These are phyloP conservation scores for Ictidomys tridecemlineatus DNA, from an alignment of 2,113 vertebrate species.

Conservation along the genomic window DNA sequence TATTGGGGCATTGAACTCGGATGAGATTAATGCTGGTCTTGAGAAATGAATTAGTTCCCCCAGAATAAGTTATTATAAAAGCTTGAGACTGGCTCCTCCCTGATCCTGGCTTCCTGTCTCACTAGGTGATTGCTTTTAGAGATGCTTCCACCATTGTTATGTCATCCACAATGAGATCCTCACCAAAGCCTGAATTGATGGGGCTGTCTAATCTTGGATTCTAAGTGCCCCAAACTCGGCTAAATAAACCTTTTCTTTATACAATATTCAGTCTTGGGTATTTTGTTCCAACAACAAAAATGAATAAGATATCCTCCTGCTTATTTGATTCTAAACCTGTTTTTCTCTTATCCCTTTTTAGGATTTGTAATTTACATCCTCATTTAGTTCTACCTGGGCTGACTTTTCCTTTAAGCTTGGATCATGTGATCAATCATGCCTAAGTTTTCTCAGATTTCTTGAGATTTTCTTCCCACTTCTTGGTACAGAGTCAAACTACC, in stretches of 20 bases:
- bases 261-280: neutral
- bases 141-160: too few relatives aligned
- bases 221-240: neutral
- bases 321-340: neutral
- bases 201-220: neutral
- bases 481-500: neutral
- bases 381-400: neutral
- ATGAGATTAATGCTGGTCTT: neutral
- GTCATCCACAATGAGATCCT: neutral
- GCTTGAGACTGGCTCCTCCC: neutral
- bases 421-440: neutral
- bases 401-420: neutral
- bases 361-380: neutral
- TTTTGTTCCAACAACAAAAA: neutral
- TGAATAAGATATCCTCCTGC: neutral
- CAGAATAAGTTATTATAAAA: neutral
- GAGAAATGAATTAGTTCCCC: neutral
- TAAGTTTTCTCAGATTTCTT: neutral
- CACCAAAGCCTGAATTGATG: neutral
- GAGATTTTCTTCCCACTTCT: neutral
- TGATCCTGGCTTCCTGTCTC: neutral
- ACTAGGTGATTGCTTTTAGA: neutral
- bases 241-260: neutral
- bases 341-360: neutral
- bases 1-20: too few relatives aligned